Conservation (phyloP, 2,797 vertebrate genomes). For the Pseudochaenichthys georgianus region DNA sequence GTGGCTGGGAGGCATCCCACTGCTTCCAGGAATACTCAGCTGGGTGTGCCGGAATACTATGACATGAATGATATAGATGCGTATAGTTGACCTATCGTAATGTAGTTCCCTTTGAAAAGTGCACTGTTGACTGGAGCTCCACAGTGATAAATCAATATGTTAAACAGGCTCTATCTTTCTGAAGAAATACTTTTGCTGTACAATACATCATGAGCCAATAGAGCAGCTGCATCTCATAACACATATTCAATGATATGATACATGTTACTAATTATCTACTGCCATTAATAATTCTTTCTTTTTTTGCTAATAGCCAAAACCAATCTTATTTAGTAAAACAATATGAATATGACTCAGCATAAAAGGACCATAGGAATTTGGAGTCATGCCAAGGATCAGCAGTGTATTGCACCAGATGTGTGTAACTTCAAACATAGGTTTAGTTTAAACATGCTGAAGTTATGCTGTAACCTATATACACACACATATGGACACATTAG, state of each 20-base stretch:
- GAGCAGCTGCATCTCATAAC: slow-evolving; percentile 27
- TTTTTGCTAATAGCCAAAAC: no score
- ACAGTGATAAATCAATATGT: slow-evolving; percentile 87
- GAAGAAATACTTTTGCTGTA: slow-evolving; percentile 74
- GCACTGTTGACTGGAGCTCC: slow-evolving; percentile 82
- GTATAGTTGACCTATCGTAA: slow-evolving; percentile 84
- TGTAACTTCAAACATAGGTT: neutral
- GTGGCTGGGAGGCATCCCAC: slow-evolving; percentile 56
- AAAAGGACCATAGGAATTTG: no score
- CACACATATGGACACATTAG: no score
- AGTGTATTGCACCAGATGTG: neutral
- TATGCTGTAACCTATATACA: neutral
- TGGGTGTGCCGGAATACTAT: slow-evolving; percentile 69
- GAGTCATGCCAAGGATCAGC: neutral
- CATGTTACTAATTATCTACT: neutral
- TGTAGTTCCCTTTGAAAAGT: slow-evolving; percentile 82
- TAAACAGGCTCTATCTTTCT: slow-evolving; percentile 78
- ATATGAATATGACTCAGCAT: no score
- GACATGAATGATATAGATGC: slow-evolving; percentile 80
- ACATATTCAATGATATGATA: neutral
- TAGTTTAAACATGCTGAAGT: neutral
- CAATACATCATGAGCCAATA: slow-evolving; percentile 76
- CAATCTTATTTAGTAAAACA: no score
- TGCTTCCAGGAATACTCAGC: slow-evolving; percentile 78
- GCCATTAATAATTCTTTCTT: neutral